phyloP scores from a whole-genome alignment of 2,797 vertebrate species.

The Sarcoramphus papa region DNA sequence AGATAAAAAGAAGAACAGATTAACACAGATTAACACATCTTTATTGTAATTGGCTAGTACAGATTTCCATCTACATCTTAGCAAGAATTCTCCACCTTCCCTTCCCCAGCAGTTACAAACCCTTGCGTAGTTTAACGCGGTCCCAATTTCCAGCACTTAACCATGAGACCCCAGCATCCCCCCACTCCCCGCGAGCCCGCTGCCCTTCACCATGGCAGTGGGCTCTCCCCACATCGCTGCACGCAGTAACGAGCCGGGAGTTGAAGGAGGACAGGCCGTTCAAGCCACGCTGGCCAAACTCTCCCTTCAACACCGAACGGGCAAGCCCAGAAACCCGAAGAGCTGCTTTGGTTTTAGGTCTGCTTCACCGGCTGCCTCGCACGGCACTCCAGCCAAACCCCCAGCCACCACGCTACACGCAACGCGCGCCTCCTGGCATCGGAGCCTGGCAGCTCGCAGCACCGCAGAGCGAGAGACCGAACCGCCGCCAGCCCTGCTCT shows the following conservation, averaged over 20 bases:
- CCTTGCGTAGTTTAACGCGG: not conserved
- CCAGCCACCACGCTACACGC: rapidly evolving
- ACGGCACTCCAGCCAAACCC: not conserved
- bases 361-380: not conserved
- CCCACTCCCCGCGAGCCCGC: not conserved
- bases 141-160: rapidly evolving
- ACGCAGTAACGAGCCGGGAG: rapidly evolving
- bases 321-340: not conserved
- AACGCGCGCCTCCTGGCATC: rapidly evolving
- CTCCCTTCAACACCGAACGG: not conserved
- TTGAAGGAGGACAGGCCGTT: rapidly evolving
- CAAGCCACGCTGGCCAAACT: not conserved
- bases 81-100: not conserved
- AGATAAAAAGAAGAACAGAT: not conserved
- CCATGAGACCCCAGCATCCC: rapidly evolving
- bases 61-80: not conserved
- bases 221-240: rapidly evolving
- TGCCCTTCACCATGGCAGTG: rapidly evolving
- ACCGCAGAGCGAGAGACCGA: rapidly evolving
- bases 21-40: not conserved
- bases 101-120: not conserved
- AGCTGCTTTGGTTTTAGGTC: rapidly evolving
- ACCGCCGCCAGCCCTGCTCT: not conserved
- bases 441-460: not conserved
- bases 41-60: conserved; percentile 28